These are phyloP conservation scores for Papilio polyxenes DNA, from an alignment of 1,140 invertebrate genomes.

Conservation along the genomic window DNA sequence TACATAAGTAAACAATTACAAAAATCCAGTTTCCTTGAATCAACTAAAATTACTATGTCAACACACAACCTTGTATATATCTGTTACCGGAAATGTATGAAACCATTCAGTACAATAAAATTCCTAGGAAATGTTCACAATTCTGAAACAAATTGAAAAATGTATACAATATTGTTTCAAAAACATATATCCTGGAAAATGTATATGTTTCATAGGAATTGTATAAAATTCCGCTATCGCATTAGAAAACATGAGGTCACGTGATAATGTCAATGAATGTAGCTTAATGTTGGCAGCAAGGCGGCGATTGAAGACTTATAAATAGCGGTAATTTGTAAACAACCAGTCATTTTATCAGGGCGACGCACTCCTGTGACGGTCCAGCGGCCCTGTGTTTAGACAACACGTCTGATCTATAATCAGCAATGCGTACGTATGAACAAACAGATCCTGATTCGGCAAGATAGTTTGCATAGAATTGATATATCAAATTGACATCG, in stretches of 20 bases:
- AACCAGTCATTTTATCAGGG: constrained; percentile 47
- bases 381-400: constrained; percentile 24
- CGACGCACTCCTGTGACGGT: constrained; percentile 40
- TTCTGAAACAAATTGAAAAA: too few species aligned
- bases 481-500: background rate
- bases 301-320: constrained; percentile 43
- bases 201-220: too few species aligned
- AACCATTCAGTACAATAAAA: too few species aligned
- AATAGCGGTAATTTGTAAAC: constrained; percentile 54
- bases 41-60: background rate
- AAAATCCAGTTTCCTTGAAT: background rate
- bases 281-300: constrained; percentile 34
- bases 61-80: background rate
- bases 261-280: constrained; percentile 2
- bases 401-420: background rate
- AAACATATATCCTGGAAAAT: too few species aligned
- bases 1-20: too few species aligned
- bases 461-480: background rate
- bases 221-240: too few species aligned
- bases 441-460: background rate
- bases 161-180: too few species aligned
- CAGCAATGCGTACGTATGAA: background rate
- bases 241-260: background rate
- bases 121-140: too few species aligned
- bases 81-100: background rate